Base-by-base conservation (phyloP, 1,140 invertebrate species). In the Drusus annulatus region DNA sequence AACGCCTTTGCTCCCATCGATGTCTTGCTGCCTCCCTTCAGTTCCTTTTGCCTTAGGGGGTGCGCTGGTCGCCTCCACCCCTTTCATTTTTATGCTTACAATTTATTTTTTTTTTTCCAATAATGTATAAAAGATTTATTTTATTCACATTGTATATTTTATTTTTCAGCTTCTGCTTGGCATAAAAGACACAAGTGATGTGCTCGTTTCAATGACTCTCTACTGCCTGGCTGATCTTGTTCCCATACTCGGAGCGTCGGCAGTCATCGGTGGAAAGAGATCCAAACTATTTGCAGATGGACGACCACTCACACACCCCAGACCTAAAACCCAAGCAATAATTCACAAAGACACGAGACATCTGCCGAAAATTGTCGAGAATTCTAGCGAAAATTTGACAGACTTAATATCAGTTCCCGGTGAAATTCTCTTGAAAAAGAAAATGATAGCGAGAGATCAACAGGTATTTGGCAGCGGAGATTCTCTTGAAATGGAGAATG, bases 251-350 rank as follows among this genome's bases (percentile, higher is more conserved):
- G 96, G 96, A 51, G 93, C 95, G 17, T 91, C 93, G 0, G 91
- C 92, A 19, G 95, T 97, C 0, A 94, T 97, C 60, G 95, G 96
- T 15, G 94, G 95, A 0, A 94, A 94, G 84, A 91, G 96, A 75
- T 92, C 91, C 0, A 94, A 94, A 87, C 89, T 96, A 54, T 97
- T 98, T 84, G 94, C 94, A 4, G 95, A 96, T 86, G 96, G 95
- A 13, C 90, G 93, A 81, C 96, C 96, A 2, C 84, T 87, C 76
- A 83, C 83, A 0, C 78, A 88, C 78, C 83, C 84, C 54, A 85
- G 74, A 76, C 31, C 10, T 13, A 71, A 73, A 58, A 19, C 25
- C 16, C 45, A 68, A 63, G 31, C 65, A 3, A 19, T 23, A 8
- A 68, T 56, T 16, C 6, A 23, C 74, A 73, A 75, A 65, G 36